phyloP scores from a whole-genome alignment of 2,113 vertebrate species.

The Callocephalon fimbriatum region DNA sequence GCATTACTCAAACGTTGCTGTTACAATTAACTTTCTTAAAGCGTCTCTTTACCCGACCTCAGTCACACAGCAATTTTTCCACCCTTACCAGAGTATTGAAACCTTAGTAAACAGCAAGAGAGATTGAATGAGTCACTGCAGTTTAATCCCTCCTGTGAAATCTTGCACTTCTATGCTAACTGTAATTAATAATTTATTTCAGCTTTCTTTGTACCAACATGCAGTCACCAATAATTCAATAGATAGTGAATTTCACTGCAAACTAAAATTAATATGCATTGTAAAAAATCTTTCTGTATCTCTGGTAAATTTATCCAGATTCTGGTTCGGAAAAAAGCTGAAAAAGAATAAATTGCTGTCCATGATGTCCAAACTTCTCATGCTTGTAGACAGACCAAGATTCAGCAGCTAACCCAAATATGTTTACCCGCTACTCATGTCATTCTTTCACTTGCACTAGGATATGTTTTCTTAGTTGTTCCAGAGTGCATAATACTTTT shows the following conservation, averaged over 20 bases:
- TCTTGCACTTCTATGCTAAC: neutral
- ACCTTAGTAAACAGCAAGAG: neutral
- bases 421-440: neutral
- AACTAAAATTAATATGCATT: neutral
- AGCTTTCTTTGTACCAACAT: neutral
- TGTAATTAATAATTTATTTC: slow-evolving; percentile 30
- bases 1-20: neutral
- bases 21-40: neutral
- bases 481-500: neutral
- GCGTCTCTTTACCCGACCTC: neutral
- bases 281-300: neutral
- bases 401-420: neutral
- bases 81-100: neutral
- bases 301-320: neutral
- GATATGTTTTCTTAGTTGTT: neutral
- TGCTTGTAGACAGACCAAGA: neutral
- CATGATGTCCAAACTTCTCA: neutral
- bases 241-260: neutral
- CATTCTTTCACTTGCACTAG: neutral
- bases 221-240: neutral
- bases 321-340: neutral
- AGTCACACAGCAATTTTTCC: neutral
- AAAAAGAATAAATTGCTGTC: neutral
- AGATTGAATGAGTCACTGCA: neutral
- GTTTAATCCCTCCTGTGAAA: slow-evolving; percentile 13